Conservation (phyloP, 1,140 invertebrate genomes). For the Cecropterus lyciades region DNA sequence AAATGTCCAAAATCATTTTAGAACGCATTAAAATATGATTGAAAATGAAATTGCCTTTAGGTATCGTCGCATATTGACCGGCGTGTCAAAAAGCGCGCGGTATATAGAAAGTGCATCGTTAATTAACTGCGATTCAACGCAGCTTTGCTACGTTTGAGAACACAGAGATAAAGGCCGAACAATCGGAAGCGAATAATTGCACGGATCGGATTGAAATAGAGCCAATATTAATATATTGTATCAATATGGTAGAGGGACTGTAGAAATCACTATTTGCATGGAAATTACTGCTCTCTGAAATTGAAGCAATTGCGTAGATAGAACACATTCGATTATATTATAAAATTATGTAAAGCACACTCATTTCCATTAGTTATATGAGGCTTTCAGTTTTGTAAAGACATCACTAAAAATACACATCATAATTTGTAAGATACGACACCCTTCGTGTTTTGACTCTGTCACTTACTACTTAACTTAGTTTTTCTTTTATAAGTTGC, state of each 20-base stretch:
- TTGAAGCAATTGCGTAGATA: slow-evolving; percentile 3
- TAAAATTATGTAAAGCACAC: background rate
- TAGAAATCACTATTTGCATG: slow-evolving; percentile 12
- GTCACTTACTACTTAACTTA: no score
- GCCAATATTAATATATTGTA: slow-evolving; percentile 25
- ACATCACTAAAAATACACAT: no score
- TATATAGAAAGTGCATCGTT: slow-evolving; percentile 12
- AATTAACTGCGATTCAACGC: slow-evolving; percentile 24
- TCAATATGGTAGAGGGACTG: slow-evolving; percentile 2
- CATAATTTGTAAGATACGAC: no score
- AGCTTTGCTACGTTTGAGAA: slow-evolving; percentile 26
- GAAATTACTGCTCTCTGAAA: slow-evolving; percentile 4
- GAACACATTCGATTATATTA: background rate
- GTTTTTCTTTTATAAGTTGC: no score
- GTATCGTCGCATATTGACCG: background rate
- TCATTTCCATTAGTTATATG: background rate
- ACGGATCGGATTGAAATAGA: slow-evolving; percentile 27
- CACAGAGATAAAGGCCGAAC: slow-evolving; percentile 28
- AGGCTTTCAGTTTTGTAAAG: no score
- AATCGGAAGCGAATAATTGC: slow-evolving; percentile 29
- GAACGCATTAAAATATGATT: background rate
- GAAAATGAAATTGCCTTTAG: slow-evolving; percentile 2
- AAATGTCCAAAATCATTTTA: background rate
- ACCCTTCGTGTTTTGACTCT: no score
- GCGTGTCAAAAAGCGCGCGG: no score